These are phyloP conservation scores for Trichomalopsis sarcophagae DNA, from an alignment of 1,140 invertebrate species.

Conservation along the genomic window DNA sequence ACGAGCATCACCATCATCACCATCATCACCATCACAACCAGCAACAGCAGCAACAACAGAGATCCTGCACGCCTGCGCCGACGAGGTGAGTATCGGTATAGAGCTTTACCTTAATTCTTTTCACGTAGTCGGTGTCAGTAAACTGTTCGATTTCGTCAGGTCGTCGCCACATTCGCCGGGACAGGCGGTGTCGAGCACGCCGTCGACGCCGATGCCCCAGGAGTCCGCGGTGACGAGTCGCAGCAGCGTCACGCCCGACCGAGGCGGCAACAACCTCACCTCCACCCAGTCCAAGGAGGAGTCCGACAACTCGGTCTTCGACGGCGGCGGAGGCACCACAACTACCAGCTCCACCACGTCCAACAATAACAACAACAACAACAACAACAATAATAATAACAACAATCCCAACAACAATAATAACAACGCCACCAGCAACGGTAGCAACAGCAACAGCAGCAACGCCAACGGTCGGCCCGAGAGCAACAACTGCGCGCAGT, in stretches of 20 bases:
- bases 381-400: conserved; percentile 61
- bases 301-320: conserved; percentile 75
- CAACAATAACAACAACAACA: conserved; percentile 57
- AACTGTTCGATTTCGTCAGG: conserved; percentile 58
- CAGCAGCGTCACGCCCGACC: conserved; percentile 69
- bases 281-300: conserved; percentile 73
- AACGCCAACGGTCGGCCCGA: conserved; percentile 46
- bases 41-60: conserved; percentile 63
- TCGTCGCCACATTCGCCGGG: conserved; percentile 69
- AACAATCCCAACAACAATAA: conserved; percentile 58
- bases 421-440: conserved; percentile 59
- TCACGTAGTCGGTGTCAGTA: background rate
- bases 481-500: conserved; percentile 52
- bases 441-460: conserved; percentile 59
- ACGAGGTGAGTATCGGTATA: conserved; percentile 39
- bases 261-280: conserved; percentile 63
- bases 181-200: conserved; percentile 67
- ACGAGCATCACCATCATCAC: conserved; percentile 52
- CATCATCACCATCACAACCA: conserved; percentile 59
- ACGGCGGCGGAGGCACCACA: conserved; percentile 69
- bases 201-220: conserved; percentile 62
- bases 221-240: conserved; percentile 62
- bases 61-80: conserved; percentile 66
- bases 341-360: conserved; percentile 56
- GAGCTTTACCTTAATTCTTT: background rate